Conservation (phyloP, 2,888 invertebrate genomes). For the Dolichomitus sp. region DNA sequence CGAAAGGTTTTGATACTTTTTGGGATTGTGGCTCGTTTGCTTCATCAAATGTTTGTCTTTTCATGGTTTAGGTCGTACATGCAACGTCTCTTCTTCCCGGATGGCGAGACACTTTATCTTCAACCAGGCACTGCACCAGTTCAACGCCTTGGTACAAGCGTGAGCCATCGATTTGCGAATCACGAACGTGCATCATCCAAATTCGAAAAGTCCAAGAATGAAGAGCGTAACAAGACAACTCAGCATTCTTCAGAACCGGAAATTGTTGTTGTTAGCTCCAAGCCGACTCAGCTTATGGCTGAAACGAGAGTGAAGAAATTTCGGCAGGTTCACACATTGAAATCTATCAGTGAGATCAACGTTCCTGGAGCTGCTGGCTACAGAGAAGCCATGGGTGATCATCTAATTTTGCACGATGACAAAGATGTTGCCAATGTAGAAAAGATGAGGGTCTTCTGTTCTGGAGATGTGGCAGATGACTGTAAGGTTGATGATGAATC, state of each 20-base stretch:
- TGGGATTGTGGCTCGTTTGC: background rate
- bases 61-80: slow-evolving; percentile 63
- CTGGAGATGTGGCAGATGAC: slow-evolving; percentile 46
- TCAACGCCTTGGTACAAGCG: slow-evolving; percentile 37
- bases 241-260: slow-evolving; percentile 18
- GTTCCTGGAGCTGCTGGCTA: background rate
- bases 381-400: slow-evolving; percentile 56
- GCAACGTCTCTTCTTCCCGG: slow-evolving; percentile 73
- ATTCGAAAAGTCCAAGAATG: slow-evolving; percentile 22
- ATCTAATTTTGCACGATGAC: slow-evolving; percentile 16
- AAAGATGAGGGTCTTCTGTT: slow-evolving; percentile 42
- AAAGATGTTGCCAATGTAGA: background rate
- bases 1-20: no score
- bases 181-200: slow-evolving; percentile 36
- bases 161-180: slow-evolving; percentile 40
- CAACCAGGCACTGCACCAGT: slow-evolving; percentile 70
- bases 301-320: slow-evolving; percentile 67
- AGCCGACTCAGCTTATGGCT: slow-evolving; percentile 9
- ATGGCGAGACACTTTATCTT: slow-evolving; percentile 71
- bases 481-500: slow-evolving; percentile 20
- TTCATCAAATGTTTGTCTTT: background rate
- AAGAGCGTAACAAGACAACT: background rate
- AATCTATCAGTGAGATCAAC: slow-evolving; percentile 40
- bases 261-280: background rate
- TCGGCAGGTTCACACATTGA: slow-evolving; percentile 72